Evolutionary conservation across 1,140 invertebrate species (phyloP), one percentile per base, ranked within the genome.

Genomic region (Rhynchophorus ferrugineus): DNA sequence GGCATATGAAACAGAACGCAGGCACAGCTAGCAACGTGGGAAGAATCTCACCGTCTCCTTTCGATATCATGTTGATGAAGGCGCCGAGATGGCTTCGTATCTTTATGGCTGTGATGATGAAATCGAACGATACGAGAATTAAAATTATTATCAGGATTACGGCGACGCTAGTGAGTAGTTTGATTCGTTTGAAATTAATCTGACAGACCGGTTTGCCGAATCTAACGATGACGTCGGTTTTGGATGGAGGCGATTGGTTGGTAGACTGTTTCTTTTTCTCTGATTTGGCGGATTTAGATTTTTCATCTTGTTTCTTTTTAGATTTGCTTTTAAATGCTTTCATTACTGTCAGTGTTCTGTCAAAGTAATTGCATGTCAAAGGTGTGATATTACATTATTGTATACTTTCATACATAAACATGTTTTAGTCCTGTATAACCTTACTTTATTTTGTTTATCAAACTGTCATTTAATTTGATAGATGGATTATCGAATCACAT

Each of bases 1-100:
- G 9, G 8, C 53, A 11, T 0, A 69, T 37, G 21, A 58, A 62
- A 16, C 64, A 37, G 6, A 66, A 38, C 3, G 53, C 57, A 1
- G 60, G 54, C 3, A 65, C 19, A 2, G 56, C 59, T 41, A 65
- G 45, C 9, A 66, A 39, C 1, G 20, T 46, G 3, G 63, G 63
- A 29, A 61, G 54, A 39, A 56, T 38, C 38, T 62, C 54, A 7
- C 64, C 64, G 42, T 64, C 60, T 16, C 62, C 60, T 2, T 37
- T 56, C 3, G 63, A 55, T 9, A 67, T 55, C 54, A 69, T 62
- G 36, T 67, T 59, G 9, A 68, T 58, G 34, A 59, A 66, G 22
- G 62, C 48, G 2, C 65, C 64, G n/a, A 69, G 38, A 35, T 60
- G 58, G 2, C 13, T 48, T 48, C 56, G 55, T 2, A 64, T 65